Percentiles rank a stretch among this genome's conserved stretches.
These are phyloP conservation scores for Sinelater perroti DNA, from an alignment of 2,888 invertebrate species.

Conservation along the genomic window DNA sequence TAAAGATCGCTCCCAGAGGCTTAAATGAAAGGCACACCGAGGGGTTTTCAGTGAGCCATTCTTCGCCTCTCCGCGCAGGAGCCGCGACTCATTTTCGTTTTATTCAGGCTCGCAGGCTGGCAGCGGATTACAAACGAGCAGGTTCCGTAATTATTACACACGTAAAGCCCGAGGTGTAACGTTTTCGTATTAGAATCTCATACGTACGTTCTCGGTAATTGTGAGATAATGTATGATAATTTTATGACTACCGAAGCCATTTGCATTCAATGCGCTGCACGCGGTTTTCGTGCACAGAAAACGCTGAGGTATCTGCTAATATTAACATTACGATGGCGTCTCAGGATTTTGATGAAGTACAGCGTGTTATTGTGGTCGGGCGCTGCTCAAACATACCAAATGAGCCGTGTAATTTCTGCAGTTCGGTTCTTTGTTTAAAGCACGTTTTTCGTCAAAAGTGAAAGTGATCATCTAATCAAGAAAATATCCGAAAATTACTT, in stretches of 20 bases:
- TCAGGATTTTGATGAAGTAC: conserved; percentile 32
- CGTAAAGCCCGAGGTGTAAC: conserved; percentile 3
- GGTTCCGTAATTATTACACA: conserved; percentile 16
- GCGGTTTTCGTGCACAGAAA: conserved; percentile 27
- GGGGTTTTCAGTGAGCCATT: too few relatives aligned
- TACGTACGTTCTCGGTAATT: conserved; percentile 21
- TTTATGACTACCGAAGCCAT: conserved; percentile 32
- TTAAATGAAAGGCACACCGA: too few relatives aligned
- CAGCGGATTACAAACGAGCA: conserved; percentile 12
- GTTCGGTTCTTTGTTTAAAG: too few relatives aligned
- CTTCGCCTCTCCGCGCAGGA: too few relatives aligned
- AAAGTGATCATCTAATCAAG: too few relatives aligned
- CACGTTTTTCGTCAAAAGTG: too few relatives aligned
- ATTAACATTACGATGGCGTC: conserved; percentile 26
- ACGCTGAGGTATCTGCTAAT: conserved; percentile 28
- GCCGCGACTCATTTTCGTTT: too few relatives aligned
- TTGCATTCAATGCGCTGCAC: conserved; percentile 32
- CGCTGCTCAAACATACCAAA: conserved; percentile 19
- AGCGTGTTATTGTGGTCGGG: conserved; percentile 19
- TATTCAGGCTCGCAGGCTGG: neutral
- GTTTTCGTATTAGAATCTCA: conserved; percentile 20
- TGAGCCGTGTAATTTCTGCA: conserved; percentile 18
- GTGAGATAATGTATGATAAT: conserved; percentile 36
- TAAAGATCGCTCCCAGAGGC: too few relatives aligned
- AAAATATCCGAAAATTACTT: too few relatives aligned